A percentile compares a stretch with the other conserved stretches of the same genome.
These are phyloP conservation scores for Kudoa iwatai DNA, from an alignment of 30 jellyfish, hydroid and myxozoan species.

Conservation along the genomic window DNA sequence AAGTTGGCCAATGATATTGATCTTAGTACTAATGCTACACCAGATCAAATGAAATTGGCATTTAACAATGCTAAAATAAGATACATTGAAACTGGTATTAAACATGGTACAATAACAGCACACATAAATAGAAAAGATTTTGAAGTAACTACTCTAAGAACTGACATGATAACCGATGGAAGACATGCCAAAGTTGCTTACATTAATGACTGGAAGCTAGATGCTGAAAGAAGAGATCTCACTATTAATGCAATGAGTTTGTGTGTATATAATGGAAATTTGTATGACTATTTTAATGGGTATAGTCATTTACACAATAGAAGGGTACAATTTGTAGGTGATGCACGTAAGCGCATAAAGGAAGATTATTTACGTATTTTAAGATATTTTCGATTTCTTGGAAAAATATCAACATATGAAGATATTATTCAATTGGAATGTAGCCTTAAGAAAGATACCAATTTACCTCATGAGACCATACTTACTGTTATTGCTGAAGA, in stretches of 20 bases:
- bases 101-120: slow-evolving; percentile 87
- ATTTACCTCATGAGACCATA: too few relatives aligned
- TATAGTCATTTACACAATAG: slow-evolving; percentile 9
- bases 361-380: slow-evolving; percentile 55
- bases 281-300: slow-evolving; percentile 74
- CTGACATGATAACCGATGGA: slow-evolving; percentile 53
- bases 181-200: slow-evolving; percentile 64
- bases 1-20: slow-evolving; percentile 50
- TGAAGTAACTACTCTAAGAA: slow-evolving; percentile 69
- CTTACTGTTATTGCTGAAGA: slow-evolving; percentile 9
- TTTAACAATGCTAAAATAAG: slow-evolving; percentile 7
- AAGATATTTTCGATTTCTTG: slow-evolving; percentile 33
- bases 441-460: too few relatives aligned
- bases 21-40: slow-evolving; percentile 65
- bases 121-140: slow-evolving; percentile 23
- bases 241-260: slow-evolving; percentile 81
- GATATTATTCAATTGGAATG: too few relatives aligned
- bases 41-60: slow-evolving; percentile 28
- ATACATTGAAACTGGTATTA: slow-evolving; percentile 67
- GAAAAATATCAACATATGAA: too few relatives aligned
- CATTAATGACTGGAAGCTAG: slow-evolving; percentile 61
- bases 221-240: slow-evolving; percentile 79
- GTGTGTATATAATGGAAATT: slow-evolving; percentile 23
- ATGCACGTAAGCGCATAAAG: slow-evolving; percentile 18
- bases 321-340: slow-evolving; percentile 54